Evolutionary conservation across 1,140 invertebrate species (phyloP).

Genomic region (Drosophila jambulina): DNA sequence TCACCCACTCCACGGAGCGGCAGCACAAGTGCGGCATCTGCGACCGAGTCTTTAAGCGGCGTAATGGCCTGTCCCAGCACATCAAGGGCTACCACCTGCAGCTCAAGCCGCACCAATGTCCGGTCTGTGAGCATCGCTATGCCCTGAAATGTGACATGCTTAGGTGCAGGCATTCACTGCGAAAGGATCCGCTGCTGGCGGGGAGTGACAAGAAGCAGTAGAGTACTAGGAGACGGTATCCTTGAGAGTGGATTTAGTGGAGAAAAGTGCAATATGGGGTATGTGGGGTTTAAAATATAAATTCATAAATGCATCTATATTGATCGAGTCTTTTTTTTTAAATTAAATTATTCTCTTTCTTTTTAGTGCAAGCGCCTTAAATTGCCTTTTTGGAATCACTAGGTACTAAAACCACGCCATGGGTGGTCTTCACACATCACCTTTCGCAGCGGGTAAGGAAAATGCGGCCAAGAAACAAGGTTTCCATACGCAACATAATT

Average conservation of each 20-base stretch:
- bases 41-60: slow-evolving; percentile 73
- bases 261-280: not conserved
- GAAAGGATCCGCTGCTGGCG: slow-evolving; percentile 18
- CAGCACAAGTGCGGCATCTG: slow-evolving; percentile 76
- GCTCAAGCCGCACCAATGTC: slow-evolving; percentile 76
- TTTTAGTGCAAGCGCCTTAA: not conserved
- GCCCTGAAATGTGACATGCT: slow-evolving; percentile 84
- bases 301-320: not conserved
- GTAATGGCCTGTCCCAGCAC: slow-evolving; percentile 78
- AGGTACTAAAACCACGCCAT: slow-evolving; percentile 2
- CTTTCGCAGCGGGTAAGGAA: not conserved
- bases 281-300: not conserved
- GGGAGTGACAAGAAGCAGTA: not conserved
- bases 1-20: slow-evolving; percentile 73
- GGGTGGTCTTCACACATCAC: slow-evolving; percentile 15
- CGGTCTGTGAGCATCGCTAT: slow-evolving; percentile 74
- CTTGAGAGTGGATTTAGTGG: not conserved
- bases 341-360: not conserved
- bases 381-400: not conserved
- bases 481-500: not conserved
- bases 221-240: not conserved
- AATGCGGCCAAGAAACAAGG: not conserved
- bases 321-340: not conserved
- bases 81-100: slow-evolving; percentile 78
- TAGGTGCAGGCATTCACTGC: slow-evolving; percentile 74